A percentile compares a stretch with the other conserved stretches of the same genome.
Conservation (phyloP, 2,888 invertebrate genomes). For the Diaphora mendica region DNA sequence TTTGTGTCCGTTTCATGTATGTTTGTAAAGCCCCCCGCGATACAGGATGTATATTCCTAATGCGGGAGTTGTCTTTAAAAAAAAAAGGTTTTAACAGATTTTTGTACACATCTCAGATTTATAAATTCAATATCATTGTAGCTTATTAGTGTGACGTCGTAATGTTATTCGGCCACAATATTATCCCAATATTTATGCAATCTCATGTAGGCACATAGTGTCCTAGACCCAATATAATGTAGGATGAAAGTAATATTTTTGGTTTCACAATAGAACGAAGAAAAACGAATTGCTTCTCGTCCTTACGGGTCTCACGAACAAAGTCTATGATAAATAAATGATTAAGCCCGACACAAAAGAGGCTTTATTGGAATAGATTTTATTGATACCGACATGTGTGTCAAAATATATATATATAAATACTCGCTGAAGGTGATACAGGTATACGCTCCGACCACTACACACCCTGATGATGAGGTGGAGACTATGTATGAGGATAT, state of each 20-base stretch:
- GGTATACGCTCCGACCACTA: too few species aligned
- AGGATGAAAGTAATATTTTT: background rate
- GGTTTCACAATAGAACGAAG: constrained; percentile 50
- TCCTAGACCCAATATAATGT: constrained; percentile 1
- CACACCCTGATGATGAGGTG: too few species aligned
- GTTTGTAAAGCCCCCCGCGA: too few species aligned
- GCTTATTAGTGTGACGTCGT: background rate
- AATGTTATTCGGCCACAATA: background rate
- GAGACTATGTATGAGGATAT: too few species aligned
- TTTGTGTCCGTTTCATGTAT: too few species aligned
- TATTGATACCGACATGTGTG: constrained; percentile 53
- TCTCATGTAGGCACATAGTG: background rate
- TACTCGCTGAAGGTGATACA: too few species aligned
- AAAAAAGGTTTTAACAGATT: too few species aligned
- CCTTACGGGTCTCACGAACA: constrained; percentile 20
- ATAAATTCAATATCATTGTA: background rate
- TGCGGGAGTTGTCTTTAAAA: too few species aligned
- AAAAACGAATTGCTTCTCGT: constrained; percentile 32
- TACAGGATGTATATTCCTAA: too few species aligned
- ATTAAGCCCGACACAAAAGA: constrained; percentile 39
- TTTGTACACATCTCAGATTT: too few species aligned
- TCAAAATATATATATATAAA: too few species aligned
- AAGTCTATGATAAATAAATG: constrained; percentile 36
- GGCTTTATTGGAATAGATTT: constrained; percentile 50
- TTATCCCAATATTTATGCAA: background rate